Conservation (phyloP, 2,888 invertebrate genomes). For the Drosophila tanythrix region DNA sequence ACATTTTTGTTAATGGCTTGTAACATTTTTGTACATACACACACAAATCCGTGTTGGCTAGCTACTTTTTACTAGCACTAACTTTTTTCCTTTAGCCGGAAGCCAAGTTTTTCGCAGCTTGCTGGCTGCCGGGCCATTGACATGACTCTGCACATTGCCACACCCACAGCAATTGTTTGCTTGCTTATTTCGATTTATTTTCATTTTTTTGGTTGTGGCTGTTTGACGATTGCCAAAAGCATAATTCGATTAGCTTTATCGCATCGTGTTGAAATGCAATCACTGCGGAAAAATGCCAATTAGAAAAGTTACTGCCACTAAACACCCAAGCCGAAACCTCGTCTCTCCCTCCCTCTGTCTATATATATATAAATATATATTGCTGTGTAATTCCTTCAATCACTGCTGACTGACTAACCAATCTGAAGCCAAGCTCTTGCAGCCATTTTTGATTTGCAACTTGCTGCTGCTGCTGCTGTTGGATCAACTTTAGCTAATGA, state of each 20-base stretch:
- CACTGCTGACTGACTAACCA: conserved; percentile 17
- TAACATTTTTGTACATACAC: conserved; percentile 59
- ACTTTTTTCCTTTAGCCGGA: conserved; percentile 61
- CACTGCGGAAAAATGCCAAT: conserved; percentile 75
- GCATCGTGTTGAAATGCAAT: conserved; percentile 76
- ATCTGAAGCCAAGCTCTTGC: conserved; percentile 24
- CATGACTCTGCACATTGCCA: conserved; percentile 61
- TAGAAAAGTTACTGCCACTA: conserved; percentile 61
- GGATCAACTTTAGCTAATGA: conserved; percentile 61
- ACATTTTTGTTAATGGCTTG: conserved; percentile 81
- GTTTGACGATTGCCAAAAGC: conserved; percentile 66
- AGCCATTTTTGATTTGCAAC: conserved; percentile 42
- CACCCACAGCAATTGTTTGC: conserved; percentile 43
- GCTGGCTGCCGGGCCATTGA: conserved; percentile 54
- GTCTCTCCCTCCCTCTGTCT: background rate
- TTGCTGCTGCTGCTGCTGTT: conserved; percentile 24
- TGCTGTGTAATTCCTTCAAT: conserved; percentile 30
- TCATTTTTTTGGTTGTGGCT: conserved; percentile 32
- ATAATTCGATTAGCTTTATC: conserved; percentile 79
- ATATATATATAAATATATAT: background rate
- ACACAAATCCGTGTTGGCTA: conserved; percentile 61
- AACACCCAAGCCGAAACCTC: background rate
- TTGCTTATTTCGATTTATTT: conserved; percentile 22
- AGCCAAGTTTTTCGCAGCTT: conserved; percentile 36
- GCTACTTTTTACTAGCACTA: conserved; percentile 31